Evolutionary conservation across 2,797 vertebrate genomes (phyloP), one percentile per base, ranked within the genome.

Genomic region (Neosalanx taihuensis): DNA sequence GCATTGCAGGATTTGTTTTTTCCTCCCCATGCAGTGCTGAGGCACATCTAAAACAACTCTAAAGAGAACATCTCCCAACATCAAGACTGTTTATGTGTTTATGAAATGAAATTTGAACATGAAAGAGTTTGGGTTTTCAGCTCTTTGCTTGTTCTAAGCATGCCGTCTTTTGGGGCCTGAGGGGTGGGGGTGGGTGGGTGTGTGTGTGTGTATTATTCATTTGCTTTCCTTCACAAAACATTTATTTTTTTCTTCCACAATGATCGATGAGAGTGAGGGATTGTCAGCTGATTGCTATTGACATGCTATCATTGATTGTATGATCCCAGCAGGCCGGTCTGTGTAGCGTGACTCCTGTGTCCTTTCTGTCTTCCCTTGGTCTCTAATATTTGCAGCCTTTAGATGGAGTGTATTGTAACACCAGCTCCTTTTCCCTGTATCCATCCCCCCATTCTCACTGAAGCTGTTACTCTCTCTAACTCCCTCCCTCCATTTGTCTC

Each of bases 1-100:
- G 81, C 75, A 76, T 80, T 73, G 71, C 76, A 75, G 73, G 3
- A 35, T 26, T 26, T 26, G 33, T 2, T 46, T 13, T 46, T 84
- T 75, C 67, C 64, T 63, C 64, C 80, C 41, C 60, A 59, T 66
- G 29, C 74, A 65, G 74, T n/a, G 71, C 12, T 5, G 33, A 9
- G 29, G 72, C 69, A 72, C 61, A 71, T 70, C 15, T 67, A 60
- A 68, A 71, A 75, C 6, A 51, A 35, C 70, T 73, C 72, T 31
- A 80, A 71, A 70, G 59, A 30, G 20, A 15, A 72, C 79, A 62
- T 31, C 20, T 49, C 12, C 31, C 15, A n/a, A 70, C 23, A 79
- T 1, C 53, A 70, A 46, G 37, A 51, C 51, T 67, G 41, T 67
- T 75, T 29, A 67, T 66, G 63, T 61, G 33, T 49, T 29, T 66